Percentiles rank a stretch among this genome's conserved stretches.
Evolutionary conservation across 2,113 vertebrate species (phyloP).

Genomic region (Diphyllodes magnificus): DNA sequence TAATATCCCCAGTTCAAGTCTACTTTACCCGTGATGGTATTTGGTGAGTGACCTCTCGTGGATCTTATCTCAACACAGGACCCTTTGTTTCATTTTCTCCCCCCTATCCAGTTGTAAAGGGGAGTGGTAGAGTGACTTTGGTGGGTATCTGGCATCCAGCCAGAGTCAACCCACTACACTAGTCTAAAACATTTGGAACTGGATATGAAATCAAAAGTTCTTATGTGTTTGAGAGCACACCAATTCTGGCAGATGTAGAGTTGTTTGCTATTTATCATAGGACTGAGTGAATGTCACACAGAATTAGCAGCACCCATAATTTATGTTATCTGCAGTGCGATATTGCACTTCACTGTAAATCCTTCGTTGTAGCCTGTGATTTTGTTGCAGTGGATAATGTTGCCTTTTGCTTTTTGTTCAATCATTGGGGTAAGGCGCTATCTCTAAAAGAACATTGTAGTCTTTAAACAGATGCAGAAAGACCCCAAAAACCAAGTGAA

Average conservation of each 20-base stretch:
- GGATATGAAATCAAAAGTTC: not conserved
- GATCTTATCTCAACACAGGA: not conserved
- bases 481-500: rapidly evolving
- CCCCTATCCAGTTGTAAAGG: not conserved
- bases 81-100: not conserved
- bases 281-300: not conserved
- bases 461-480: not conserved
- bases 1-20: not conserved
- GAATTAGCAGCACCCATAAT: not conserved
- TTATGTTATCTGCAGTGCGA: not conserved
- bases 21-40: not conserved
- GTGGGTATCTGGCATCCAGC: not conserved
- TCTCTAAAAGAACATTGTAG: not conserved
- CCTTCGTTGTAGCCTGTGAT: not conserved
- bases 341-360: not conserved
- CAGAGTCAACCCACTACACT: not conserved
- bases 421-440: not conserved
- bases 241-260: not conserved
- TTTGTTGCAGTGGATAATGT: not conserved
- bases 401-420: not conserved
- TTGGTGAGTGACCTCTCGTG: not conserved
- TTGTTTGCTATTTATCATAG: not conserved
- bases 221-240: not conserved
- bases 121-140: not conserved
- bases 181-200: not conserved